Evolutionary conservation across 1,140 invertebrate species (phyloP).

Genomic region (Drosophila rufa): DNA sequence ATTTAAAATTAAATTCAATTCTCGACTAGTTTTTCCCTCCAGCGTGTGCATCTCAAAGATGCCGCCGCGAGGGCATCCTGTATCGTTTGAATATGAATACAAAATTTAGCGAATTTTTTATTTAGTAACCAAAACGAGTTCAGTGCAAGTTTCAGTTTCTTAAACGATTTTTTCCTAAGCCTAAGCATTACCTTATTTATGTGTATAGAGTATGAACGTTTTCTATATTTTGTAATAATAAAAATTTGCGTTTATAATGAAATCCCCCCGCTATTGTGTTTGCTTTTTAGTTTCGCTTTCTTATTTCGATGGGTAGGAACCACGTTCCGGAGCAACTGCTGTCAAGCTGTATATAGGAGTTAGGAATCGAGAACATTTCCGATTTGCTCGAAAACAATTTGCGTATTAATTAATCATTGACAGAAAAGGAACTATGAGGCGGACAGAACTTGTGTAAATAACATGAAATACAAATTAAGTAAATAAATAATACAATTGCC

Average conservation of each 20-base stretch:
- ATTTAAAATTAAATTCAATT: conserved; percentile 65
- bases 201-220: conserved; percentile 73
- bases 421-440: conserved; percentile 6
- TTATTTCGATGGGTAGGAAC: not conserved
- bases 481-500: conserved; percentile 44
- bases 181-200: conserved; percentile 82
- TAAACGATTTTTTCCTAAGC: conserved; percentile 70
- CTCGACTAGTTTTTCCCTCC: conserved; percentile 15
- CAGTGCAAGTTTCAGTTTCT: conserved; percentile 80
- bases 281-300: conserved; percentile 15
- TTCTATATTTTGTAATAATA: conserved; percentile 83
- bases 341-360: conserved; percentile 56
- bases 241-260: conserved; percentile 78
- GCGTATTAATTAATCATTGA: conserved; percentile 40
- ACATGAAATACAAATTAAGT: conserved; percentile 48
- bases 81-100: conserved; percentile 42
- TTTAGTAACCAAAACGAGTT: conserved; percentile 54
- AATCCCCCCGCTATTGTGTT: conserved; percentile 13
- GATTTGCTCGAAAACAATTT: conserved; percentile 21
- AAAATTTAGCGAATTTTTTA: conserved; percentile 81
- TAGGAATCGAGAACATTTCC: conserved; percentile 4
- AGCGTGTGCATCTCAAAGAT: conserved; percentile 56
- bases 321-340: conserved; percentile 15
- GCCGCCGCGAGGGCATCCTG: conserved; percentile 9
- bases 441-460: conserved; percentile 60